A percentile compares a stretch with the other conserved stretches of the same genome.
These are phyloP conservation scores for Apoda limacodes DNA, from an alignment of 2,888 invertebrate species.

Conservation along the genomic window DNA sequence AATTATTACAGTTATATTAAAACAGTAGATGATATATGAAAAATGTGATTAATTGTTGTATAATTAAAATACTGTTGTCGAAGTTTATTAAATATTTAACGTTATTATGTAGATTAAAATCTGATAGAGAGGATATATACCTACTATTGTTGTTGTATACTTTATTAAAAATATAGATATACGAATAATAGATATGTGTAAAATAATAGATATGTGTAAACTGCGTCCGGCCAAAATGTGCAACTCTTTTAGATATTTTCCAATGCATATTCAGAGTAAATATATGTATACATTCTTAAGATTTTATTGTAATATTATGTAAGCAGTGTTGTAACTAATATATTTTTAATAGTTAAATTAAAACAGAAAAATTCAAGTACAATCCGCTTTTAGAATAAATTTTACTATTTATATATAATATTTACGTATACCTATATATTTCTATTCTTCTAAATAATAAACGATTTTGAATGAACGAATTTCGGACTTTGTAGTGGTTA, in stretches of 20 bases:
- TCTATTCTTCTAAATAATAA: constrained; percentile 39
- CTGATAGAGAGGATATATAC: constrained; percentile 61
- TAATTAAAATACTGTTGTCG: constrained; percentile 54
- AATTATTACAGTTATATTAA: constrained; percentile 36
- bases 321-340: not conserved
- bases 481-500: constrained; percentile 58
- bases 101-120: constrained; percentile 56
- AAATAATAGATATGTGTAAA: no score
- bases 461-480: constrained; percentile 52
- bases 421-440: constrained; percentile 13
- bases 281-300: constrained; percentile 30
- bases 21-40: constrained; percentile 46
- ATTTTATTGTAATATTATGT: not conserved
- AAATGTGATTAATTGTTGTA: constrained; percentile 68
- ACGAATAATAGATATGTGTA: constrained; percentile 48
- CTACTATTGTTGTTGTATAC: constrained; percentile 62
- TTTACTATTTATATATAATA: no score
- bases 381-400: constrained; percentile 40
- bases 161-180: constrained; percentile 48
- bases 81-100: constrained; percentile 50
- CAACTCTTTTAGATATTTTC: constrained; percentile 48
- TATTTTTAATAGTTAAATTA: constrained; percentile 29
- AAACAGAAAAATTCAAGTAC: constrained; percentile 51
- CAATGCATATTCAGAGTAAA: constrained; percentile 43
- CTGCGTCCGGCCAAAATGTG: constrained; percentile 59